Evolutionary conservation across 2,113 vertebrate genomes (phyloP).

Genomic region (Cichladusa arquata): DNA sequence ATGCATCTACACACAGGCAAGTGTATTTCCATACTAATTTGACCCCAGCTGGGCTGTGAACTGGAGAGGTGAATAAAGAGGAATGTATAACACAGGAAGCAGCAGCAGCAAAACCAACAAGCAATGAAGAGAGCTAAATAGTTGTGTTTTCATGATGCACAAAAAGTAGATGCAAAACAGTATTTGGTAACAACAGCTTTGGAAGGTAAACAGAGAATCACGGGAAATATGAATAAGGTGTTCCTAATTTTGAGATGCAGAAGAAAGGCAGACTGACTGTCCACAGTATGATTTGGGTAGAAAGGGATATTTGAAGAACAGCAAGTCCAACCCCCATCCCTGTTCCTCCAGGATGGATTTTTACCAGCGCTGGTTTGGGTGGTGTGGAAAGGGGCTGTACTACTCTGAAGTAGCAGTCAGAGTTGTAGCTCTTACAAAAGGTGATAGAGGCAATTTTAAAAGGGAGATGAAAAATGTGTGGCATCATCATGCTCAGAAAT

Average conservation of each 20-base stretch:
- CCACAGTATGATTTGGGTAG: neutral
- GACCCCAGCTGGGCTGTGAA: neutral
- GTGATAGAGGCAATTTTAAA: neutral
- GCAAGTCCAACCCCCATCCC: neutral
- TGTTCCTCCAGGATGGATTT: neutral
- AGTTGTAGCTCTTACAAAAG: neutral
- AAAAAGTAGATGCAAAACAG: neutral
- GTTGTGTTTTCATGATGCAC: neutral
- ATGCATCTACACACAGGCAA: neutral
- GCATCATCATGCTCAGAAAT: neutral
- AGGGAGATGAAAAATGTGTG: neutral
- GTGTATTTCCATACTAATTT: neutral
- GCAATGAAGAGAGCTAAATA: neutral
- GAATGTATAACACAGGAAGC: neutral
- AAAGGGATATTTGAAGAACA: neutral
- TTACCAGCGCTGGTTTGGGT: neutral
- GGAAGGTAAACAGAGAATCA: neutral
- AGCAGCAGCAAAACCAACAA: neutral
- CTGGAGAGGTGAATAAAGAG: neutral
- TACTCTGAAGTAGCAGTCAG: neutral
- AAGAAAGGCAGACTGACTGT: neutral
- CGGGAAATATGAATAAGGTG: rapidly evolving
- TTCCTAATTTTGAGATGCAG: neutral
- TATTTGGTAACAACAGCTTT: neutral
- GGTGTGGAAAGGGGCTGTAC: neutral